Percentiles rank a stretch among this genome's conserved stretches.
Evolutionary conservation across 2,888 invertebrate genomes (phyloP).

Genomic region (Ophion costatus): DNA sequence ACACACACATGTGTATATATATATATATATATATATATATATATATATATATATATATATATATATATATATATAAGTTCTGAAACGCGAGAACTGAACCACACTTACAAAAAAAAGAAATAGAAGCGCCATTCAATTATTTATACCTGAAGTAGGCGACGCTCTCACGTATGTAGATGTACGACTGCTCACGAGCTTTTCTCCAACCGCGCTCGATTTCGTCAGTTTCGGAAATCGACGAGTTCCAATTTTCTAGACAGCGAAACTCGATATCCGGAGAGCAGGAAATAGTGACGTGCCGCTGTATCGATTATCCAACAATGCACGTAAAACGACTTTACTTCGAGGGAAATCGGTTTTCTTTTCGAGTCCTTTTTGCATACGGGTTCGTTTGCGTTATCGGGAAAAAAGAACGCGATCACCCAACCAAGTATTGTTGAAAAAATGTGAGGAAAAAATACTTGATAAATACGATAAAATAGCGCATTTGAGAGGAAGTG

Average conservation of each 20-base stretch:
- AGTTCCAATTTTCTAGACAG: conserved; percentile 56
- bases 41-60: background rate
- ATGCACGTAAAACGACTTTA: background rate
- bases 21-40: background rate
- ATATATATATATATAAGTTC: background rate
- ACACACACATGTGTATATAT: too few relatives aligned
- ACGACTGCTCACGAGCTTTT: conserved; percentile 18
- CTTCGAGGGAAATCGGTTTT: background rate
- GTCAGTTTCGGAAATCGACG: conserved; percentile 28
- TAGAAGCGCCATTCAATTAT: conserved; percentile 57
- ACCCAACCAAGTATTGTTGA: too few relatives aligned
- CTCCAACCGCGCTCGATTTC: conserved; percentile 10
- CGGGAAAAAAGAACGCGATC: too few relatives aligned
- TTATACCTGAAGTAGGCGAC: conserved; percentile 27
- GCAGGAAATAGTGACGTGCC: conserved; percentile 20
- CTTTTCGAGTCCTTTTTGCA: too few relatives aligned
- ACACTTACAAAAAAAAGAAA: background rate
- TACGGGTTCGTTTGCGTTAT: too few relatives aligned
- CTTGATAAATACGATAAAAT: too few relatives aligned
- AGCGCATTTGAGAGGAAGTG: too few relatives aligned
- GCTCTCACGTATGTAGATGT: background rate
- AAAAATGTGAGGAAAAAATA: too few relatives aligned
- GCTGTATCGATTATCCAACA: conserved; percentile 56
- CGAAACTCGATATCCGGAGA: conserved; percentile 60
- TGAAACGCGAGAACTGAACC: background rate